phyloP scores from a whole-genome alignment of 2,113 vertebrate species.

The Cyprinodon brontotheroides region DNA sequence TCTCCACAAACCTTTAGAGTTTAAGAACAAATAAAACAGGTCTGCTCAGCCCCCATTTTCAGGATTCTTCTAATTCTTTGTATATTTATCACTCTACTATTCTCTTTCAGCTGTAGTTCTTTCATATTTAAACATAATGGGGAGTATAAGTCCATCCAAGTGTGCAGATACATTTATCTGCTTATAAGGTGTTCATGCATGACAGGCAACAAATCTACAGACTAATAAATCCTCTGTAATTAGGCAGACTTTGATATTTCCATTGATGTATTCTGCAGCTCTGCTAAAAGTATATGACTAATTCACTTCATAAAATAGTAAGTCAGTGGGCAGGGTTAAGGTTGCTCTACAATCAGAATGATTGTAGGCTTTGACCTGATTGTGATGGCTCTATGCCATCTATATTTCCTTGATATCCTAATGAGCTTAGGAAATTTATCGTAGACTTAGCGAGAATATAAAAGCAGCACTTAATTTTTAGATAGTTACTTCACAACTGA shows the following conservation, averaged over 20 bases:
- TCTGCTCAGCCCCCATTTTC: not conserved
- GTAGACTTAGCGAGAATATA: not conserved
- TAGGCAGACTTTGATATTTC: no score
- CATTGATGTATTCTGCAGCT: not conserved
- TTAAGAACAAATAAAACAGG: slow-evolving; percentile 15
- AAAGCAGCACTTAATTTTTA: not conserved
- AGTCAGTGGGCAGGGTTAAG: not conserved
- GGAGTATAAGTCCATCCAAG: not conserved
- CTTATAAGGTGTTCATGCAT: no score
- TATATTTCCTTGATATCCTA: not conserved
- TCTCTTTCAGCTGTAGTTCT: not conserved
- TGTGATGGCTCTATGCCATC: not conserved
- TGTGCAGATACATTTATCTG: not conserved
- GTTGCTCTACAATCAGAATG: not conserved
- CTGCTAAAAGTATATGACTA: not conserved
- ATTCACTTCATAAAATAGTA: not conserved
- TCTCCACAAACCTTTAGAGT: not conserved
- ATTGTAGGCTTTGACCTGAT: not conserved
- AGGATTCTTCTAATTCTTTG: not conserved
- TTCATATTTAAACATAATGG: not conserved
- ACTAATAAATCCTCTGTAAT: no score
- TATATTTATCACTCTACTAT: not conserved
- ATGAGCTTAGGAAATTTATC: not conserved
- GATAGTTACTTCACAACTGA: not conserved
- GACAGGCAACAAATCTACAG: no score